These are phyloP conservation scores for Pituophis catenifer DNA, from an alignment of 2,113 vertebrate species.

Conservation along the genomic window DNA sequence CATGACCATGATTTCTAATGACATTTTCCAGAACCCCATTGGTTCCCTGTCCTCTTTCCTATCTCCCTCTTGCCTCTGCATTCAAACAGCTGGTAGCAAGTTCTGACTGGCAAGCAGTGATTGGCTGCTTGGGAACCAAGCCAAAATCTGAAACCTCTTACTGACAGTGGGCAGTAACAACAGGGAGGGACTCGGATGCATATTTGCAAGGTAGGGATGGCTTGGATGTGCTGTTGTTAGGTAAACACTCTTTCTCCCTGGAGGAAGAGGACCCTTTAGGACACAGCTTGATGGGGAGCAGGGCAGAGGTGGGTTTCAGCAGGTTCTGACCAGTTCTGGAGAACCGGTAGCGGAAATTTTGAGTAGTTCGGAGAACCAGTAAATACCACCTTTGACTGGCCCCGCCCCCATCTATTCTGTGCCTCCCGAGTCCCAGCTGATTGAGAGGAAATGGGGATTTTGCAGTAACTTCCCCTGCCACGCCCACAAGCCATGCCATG, in stretches of 20 bases:
- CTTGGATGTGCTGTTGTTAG: neutral
- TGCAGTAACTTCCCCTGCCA: too few species aligned
- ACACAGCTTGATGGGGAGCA: neutral
- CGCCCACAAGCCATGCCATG: too few species aligned
- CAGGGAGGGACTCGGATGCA: neutral
- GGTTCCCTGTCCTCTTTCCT: neutral
- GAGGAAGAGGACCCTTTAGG: neutral
- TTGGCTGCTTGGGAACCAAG: neutral
- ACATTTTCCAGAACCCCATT: neutral
- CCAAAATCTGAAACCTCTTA: neutral
- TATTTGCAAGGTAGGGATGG: neutral
- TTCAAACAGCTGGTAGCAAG: neutral
- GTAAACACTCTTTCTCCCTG: neutral
- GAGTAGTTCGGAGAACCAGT: too few species aligned
- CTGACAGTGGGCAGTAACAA: neutral
- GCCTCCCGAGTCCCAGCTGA: too few species aligned
- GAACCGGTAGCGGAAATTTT: too few species aligned
- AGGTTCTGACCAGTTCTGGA: too few species aligned
- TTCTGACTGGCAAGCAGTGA: neutral
- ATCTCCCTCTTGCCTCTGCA: neutral
- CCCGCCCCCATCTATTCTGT: too few species aligned
- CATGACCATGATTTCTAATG: neutral
- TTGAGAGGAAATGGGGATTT: too few species aligned
- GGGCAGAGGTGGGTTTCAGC: too few species aligned
- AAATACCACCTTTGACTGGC: too few species aligned